phyloP scores from a whole-genome alignment of 2,888 invertebrate genomes.

The Perizoma flavofasciatum region DNA sequence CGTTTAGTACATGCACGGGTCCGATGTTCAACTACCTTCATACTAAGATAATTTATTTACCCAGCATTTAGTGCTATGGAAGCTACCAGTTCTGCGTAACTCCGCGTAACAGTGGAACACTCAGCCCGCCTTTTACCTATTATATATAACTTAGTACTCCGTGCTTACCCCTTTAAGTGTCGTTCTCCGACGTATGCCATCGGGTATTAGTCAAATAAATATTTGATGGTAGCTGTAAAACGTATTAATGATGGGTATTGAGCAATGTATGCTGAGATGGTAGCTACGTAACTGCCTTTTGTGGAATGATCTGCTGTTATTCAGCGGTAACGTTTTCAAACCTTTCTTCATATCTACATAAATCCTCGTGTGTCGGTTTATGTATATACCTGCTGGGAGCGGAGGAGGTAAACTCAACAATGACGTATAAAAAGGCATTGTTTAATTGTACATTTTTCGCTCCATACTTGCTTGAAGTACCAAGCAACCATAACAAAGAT shows the following conservation, averaged over 20 bases:
- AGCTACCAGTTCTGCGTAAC: background rate
- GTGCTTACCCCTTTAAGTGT: constrained; percentile 5
- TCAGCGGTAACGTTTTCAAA: background rate
- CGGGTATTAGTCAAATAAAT: constrained; percentile 48
- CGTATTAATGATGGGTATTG: constrained; percentile 34
- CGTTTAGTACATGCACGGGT: too few relatives aligned
- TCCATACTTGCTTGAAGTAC: too few relatives aligned
- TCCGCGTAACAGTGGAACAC: background rate
- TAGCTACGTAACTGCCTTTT: constrained; percentile 10
- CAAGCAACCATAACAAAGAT: too few relatives aligned
- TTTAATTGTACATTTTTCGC: too few relatives aligned
- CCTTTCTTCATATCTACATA: background rate
- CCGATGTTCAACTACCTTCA: too few relatives aligned
- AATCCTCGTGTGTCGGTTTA: too few relatives aligned
- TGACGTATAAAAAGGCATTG: too few relatives aligned
- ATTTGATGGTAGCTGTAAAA: constrained; percentile 49
- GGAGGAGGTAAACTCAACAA: too few relatives aligned
- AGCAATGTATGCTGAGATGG: constrained; percentile 28
- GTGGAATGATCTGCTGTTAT: constrained; percentile 8
- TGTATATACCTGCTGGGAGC: too few relatives aligned
- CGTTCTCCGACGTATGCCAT: constrained; percentile 27
- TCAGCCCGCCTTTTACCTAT: background rate
- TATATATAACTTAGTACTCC: background rate
- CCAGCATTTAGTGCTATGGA: background rate
- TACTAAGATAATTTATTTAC: too few relatives aligned